phyloP scores from a whole-genome alignment of 2,888 invertebrate genomes.

The Acanthosoma haemorrhoidale region DNA sequence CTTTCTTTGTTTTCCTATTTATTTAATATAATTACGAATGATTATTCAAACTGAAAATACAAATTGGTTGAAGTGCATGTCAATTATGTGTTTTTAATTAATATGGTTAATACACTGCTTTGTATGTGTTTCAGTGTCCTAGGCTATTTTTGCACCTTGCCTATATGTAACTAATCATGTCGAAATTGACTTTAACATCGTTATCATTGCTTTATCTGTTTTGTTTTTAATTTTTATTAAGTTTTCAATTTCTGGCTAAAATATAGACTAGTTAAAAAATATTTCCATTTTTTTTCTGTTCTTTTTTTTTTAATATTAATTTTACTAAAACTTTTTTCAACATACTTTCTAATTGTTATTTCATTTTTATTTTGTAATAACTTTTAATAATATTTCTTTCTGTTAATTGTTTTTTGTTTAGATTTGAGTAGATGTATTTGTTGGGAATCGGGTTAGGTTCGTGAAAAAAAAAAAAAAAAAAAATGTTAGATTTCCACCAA shows the following conservation, averaged over 20 bases:
- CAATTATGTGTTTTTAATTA: constrained; percentile 33
- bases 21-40: background rate
- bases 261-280: background rate
- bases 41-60: background rate
- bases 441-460: no score
- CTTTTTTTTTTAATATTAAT: no score
- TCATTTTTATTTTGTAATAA: background rate
- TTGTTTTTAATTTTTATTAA: background rate
- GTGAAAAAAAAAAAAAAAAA: no score
- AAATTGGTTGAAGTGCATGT: constrained; percentile 33
- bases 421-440: no score
- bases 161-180: background rate
- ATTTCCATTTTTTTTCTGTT: background rate
- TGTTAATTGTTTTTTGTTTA: background rate
- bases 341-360: constrained; percentile 1
- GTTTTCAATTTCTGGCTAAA: background rate
- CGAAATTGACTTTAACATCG: background rate
- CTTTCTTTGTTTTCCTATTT: background rate
- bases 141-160: constrained; percentile 27
- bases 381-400: background rate
- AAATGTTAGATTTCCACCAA: no score
- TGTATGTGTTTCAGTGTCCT: constrained; percentile 37
- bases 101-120: constrained; percentile 35
- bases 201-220: background rate
- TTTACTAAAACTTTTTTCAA: background rate